phyloP scores from a whole-genome alignment of 1,140 invertebrate species.

The Magallana angulata region DNA sequence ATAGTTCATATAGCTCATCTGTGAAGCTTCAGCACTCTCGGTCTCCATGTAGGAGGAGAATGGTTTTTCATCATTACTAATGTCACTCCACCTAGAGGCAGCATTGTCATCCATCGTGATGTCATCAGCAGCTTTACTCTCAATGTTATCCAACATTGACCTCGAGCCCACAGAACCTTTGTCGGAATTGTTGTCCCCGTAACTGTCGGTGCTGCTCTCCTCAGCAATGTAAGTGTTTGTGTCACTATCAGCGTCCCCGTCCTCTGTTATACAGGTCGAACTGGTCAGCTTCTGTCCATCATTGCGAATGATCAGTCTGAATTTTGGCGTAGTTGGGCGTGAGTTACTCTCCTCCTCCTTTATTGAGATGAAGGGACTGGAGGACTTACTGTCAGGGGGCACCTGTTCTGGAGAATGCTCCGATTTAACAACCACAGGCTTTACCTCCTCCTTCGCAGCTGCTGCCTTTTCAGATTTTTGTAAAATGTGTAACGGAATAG shows the following conservation, averaged over 20 bases:
- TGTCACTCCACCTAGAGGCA: constrained; percentile 27
- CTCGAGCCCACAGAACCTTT: constrained; percentile 28
- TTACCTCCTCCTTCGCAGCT: constrained; percentile 19
- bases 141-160: constrained; percentile 17
- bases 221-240: constrained; percentile 31
- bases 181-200: constrained; percentile 43
- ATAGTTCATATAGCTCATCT: neutral
- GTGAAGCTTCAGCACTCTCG: neutral
- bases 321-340: constrained; percentile 56
- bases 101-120: constrained; percentile 13
- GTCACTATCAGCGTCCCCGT: constrained; percentile 49
- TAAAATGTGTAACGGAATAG: constrained; percentile 64
- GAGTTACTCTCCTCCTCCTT: constrained; percentile 44
- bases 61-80: constrained; percentile 27
- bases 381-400: constrained; percentile 10
- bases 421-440: neutral
- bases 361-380: neutral
- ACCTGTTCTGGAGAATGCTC: constrained; percentile 22
- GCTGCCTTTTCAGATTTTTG: neutral
- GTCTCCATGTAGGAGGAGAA: constrained; percentile 39
- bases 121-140: constrained; percentile 39
- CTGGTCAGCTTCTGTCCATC: constrained; percentile 71
- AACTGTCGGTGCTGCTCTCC: constrained; percentile 22
- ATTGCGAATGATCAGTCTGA: constrained; percentile 70
- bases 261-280: constrained; percentile 52